Evolutionary conservation across 2,113 vertebrate species (phyloP).

Genomic region (Percina caprodes): DNA sequence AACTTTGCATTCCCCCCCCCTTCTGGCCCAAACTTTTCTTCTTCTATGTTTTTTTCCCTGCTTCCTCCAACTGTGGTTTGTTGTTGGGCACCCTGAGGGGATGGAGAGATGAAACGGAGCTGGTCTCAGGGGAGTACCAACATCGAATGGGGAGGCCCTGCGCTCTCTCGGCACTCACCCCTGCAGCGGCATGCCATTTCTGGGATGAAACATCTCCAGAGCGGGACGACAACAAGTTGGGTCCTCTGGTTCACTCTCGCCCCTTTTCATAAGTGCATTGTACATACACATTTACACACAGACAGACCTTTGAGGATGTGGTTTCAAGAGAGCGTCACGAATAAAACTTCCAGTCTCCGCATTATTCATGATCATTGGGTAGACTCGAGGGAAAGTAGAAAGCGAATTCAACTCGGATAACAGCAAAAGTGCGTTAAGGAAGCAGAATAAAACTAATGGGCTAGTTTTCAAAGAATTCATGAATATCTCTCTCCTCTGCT

Average conservation of each 20-base stretch:
- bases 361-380: constrained; percentile 45
- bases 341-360: constrained; percentile 58
- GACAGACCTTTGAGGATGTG: constrained; percentile 39
- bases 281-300: constrained; percentile 16
- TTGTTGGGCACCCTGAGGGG: constrained; percentile 78
- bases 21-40: constrained; percentile 50
- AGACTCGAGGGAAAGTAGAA: constrained; percentile 54
- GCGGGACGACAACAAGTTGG: constrained; percentile 25
- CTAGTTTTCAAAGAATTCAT: constrained; percentile 59
- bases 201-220: constrained; percentile 56
- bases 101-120: constrained; percentile 78
- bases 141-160: constrained; percentile 60
- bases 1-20: constrained; percentile 24
- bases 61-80: constrained; percentile 59
- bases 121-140: constrained; percentile 71
- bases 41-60: constrained; percentile 37
- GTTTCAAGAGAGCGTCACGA: constrained; percentile 36
- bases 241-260: constrained; percentile 53
- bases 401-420: constrained; percentile 59
- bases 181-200: constrained; percentile 51
- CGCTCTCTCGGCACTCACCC: constrained; percentile 45
- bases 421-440: constrained; percentile 62
- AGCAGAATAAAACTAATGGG: constrained; percentile 51
- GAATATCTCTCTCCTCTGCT: constrained; percentile 39
- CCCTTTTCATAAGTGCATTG: constrained; percentile 25